Evolutionary conservation across 2,888 invertebrate genomes (phyloP).

Genomic region (Drosophila rellima): DNA sequence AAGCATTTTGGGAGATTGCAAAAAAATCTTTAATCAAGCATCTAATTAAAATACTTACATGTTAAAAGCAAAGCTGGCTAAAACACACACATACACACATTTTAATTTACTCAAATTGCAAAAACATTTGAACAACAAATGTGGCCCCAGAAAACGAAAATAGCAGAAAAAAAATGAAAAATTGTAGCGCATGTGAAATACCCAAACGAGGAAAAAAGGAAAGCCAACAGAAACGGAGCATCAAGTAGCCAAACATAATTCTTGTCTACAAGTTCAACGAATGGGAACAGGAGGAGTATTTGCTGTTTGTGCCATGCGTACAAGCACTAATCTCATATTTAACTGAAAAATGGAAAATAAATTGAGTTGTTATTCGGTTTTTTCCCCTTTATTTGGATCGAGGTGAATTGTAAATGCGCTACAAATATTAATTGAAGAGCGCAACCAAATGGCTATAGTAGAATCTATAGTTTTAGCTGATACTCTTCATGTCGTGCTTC

Average conservation of each 20-base stretch:
- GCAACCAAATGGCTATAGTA: not conserved
- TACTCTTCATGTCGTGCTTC: not conserved
- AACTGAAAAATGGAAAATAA: constrained; percentile 42
- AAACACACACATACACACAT: constrained; percentile 30
- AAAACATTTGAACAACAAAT: constrained; percentile 50
- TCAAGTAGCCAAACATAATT: constrained; percentile 53
- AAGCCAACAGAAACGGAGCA: constrained; percentile 28
- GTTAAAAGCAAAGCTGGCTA: constrained; percentile 45
- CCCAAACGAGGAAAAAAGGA: constrained; percentile 16
- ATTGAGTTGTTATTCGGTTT: constrained; percentile 25
- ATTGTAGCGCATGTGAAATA: constrained; percentile 33
- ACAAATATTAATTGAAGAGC: constrained; percentile 3
- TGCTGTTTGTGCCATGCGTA: constrained; percentile 10
- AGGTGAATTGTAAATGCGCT: constrained; percentile 12
- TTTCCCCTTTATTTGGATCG: not conserved
- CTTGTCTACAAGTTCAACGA: constrained; percentile 19
- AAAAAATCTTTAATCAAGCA: constrained; percentile 39
- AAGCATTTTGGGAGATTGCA: constrained; percentile 28
- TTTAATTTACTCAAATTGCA: constrained; percentile 66
- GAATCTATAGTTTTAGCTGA: not conserved
- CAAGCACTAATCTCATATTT: constrained; percentile 59
- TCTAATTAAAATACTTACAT: constrained; percentile 69
- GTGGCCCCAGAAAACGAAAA: constrained; percentile 25
- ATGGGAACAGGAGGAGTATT: constrained; percentile 1
- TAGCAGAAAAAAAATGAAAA: constrained; percentile 31